phyloP scores from a whole-genome alignment of 2,113 vertebrate species.

The Coregonus clupeaformis region DNA sequence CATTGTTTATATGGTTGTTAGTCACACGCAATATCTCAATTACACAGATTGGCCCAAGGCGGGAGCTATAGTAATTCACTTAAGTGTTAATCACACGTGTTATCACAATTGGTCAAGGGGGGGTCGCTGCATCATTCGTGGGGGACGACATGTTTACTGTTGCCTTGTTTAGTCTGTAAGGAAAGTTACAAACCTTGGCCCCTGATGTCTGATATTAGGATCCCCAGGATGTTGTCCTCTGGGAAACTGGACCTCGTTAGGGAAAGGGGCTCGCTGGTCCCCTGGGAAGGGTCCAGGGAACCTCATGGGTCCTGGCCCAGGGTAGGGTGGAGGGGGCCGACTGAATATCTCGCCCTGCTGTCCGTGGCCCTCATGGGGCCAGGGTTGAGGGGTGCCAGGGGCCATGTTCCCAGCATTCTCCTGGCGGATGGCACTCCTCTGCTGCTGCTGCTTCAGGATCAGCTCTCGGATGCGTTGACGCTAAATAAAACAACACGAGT shows the following conservation, averaged over 20 bases:
- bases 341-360: conserved; percentile 81
- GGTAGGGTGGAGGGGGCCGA: conserved; percentile 93
- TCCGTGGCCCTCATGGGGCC: conserved; percentile 83
- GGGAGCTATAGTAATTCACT: no score
- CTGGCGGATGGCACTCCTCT: conserved; percentile 87
- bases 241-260: conserved; percentile 80
- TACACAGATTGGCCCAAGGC: no score
- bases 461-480: conserved; percentile 92
- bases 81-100: no score
- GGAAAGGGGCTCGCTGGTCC: conserved; percentile 79
- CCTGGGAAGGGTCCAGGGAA: conserved; percentile 81
- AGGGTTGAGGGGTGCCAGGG: conserved; percentile 76
- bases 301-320: conserved; percentile 84
- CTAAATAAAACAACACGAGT: conserved; percentile 64
- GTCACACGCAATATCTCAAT: no score
- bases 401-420: conserved; percentile 78
- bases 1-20: no score
- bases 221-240: conserved; percentile 81
- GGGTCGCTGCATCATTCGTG: no score
- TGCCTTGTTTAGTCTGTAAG: no score
- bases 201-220: conserved; percentile 81
- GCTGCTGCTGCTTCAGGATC: conserved; percentile 92
- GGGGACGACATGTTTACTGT: no score
- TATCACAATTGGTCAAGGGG: no score
- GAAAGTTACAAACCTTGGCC: conserved; percentile 79